Base-by-base conservation (phyloP, 2,797 vertebrate species). In the Esox lucius region DNA sequence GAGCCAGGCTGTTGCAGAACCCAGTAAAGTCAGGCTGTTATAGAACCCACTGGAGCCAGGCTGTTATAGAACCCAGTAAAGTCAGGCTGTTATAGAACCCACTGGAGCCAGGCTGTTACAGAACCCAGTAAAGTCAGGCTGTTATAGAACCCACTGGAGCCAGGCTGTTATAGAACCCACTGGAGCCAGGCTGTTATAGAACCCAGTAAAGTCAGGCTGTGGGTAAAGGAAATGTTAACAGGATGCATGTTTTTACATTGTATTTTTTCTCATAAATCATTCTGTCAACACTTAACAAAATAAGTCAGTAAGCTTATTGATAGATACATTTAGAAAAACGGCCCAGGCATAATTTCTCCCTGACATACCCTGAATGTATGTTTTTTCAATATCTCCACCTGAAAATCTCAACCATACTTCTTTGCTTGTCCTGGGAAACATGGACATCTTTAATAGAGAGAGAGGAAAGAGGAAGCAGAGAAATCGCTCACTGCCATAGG, bases 401-500 rank as follows among this genome's bases (percentile, higher is more conserved):
- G 13, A 65, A 65, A 31, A 35, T 65, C 22, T 56, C 64, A 17
- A 65, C 6, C 16, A 8, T 33, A 33, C 13, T 17, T 31, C 16
- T 31, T 35, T 3, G 11, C 64, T 67, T 3, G 1, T 53, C 56
- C 49, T 7, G 22, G n/a, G 61, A 69, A 26, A 49, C 22, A 8
- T 56, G 1, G 66, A 22, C 35, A 1, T 84, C 28, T 77, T 67
- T 6, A 67, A 15, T 35, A 49, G 51, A 73, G 76, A 77, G 62
- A 51, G 73, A 71, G 22, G 84, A 59, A 19, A 46, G 84, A 79
- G 87, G 87, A 89, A 83, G 89, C 81, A 22, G 48, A 72, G 70
- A 26, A 69, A 73, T 76, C 83, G 84, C 84, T 72, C 78, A 66
- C 78, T 81, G 64, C 83, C 53, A 91, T 91, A 89, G 91, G 90